These are phyloP conservation scores for Aphodius sticticus DNA, from an alignment of 2,888 invertebrate genomes.

Conservation along the genomic window DNA sequence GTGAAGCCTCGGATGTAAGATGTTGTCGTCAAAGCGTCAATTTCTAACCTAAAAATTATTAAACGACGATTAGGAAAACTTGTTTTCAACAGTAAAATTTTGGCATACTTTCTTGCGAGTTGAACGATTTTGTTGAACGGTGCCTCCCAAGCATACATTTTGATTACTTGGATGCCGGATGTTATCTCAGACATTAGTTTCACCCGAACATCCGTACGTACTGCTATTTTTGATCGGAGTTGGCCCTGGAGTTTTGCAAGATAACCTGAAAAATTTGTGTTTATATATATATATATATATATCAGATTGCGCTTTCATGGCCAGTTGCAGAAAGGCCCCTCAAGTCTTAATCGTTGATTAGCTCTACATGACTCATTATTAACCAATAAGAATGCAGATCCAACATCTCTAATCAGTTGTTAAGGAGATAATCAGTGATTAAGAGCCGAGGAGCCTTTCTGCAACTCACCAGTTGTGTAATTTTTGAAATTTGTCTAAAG, in stretches of 20 bases:
- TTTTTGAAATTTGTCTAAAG: too few relatives aligned
- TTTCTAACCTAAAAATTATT: conserved; percentile 67
- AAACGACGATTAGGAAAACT: background rate
- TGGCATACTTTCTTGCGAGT: conserved; percentile 65
- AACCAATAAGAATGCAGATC: too few relatives aligned
- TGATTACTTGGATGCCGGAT: conserved; percentile 76
- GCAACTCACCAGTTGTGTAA: too few relatives aligned
- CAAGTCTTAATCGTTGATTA: background rate
- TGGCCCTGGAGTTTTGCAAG: conserved; percentile 60
- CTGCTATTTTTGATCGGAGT: conserved; percentile 61
- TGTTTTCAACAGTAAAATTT: background rate
- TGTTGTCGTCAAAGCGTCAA: conserved; percentile 70
- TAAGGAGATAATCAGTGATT: too few relatives aligned
- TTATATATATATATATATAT: background rate
- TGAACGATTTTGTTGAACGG: conserved; percentile 72
- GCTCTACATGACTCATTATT: too few relatives aligned
- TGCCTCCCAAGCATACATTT: conserved; percentile 82
- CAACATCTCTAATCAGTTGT: too few relatives aligned
- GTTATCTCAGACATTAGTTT: conserved; percentile 79
- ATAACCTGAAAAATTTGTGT: conserved; percentile 55
- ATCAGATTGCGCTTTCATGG: background rate
- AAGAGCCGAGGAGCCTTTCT: too few relatives aligned
- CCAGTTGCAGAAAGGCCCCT: background rate
- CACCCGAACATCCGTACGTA: conserved; percentile 71
- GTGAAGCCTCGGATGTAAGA: conserved; percentile 74